phyloP scores from a whole-genome alignment of 2,888 invertebrate genomes.

The Elgonia sp. region DNA sequence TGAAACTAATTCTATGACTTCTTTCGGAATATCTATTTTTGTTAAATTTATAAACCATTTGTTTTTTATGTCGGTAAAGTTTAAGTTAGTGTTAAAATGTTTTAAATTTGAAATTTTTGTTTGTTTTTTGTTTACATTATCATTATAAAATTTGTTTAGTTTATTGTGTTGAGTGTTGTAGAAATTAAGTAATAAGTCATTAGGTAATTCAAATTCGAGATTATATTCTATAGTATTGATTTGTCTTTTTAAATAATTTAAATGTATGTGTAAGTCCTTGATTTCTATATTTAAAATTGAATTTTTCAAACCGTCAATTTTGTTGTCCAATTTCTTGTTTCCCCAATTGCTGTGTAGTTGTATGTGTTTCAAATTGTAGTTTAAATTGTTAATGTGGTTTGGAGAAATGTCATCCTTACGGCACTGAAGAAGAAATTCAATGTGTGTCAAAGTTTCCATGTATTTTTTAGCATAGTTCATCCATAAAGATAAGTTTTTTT shows the following conservation, averaged over 20 bases:
- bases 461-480: neutral
- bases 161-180: slow-evolving; percentile 7
- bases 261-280: slow-evolving; percentile 23
- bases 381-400: neutral
- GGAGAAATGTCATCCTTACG: neutral
- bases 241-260: neutral
- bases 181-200: neutral
- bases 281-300: no score
- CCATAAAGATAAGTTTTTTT: neutral
- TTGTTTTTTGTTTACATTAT: slow-evolving; percentile 11
- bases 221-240: neutral
- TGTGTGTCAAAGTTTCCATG: neutral
- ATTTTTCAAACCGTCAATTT: no score
- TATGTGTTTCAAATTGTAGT: no score
- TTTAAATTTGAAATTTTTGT: neutral
- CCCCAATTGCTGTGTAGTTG: neutral
- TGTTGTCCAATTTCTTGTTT: neutral
- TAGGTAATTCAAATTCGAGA: neutral
- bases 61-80: neutral
- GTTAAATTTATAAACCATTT: slow-evolving; percentile 19
- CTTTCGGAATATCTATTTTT: neutral
- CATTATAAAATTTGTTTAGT: neutral
- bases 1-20: slow-evolving; percentile 4
- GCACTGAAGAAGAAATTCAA: neutral
- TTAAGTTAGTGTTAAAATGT: no score